A percentile compares a stretch with the other conserved stretches of the same genome.
Conservation (phyloP, 2,888 invertebrate species). For the Elysia crispata region DNA sequence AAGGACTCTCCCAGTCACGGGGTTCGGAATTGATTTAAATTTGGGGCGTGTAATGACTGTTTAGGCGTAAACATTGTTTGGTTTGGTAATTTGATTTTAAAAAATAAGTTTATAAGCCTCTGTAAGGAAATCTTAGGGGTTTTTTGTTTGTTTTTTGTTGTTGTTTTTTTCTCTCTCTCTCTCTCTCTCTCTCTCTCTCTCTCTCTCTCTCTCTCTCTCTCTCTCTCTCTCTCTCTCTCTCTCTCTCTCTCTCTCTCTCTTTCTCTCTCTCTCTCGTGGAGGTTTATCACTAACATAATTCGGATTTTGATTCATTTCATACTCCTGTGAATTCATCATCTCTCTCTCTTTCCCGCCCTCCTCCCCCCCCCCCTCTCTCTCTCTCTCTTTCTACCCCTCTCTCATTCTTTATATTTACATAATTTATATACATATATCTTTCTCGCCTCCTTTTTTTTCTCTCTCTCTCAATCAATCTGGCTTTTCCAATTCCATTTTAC, state of each 20-base stretch:
- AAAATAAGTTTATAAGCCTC: no score
- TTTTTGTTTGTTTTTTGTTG: no score
- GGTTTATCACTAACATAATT: no score
- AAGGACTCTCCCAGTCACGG: no score
- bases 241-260: constrained; percentile 1
- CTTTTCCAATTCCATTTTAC: no score
- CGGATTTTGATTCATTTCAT: no score
- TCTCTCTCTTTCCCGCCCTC: neutral
- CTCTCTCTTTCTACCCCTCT: neutral
- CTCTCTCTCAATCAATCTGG: neutral
- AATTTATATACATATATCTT: neutral
- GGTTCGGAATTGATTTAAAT: no score
- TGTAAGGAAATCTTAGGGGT: no score
- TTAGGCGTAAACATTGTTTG: no score
- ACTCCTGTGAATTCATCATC: no score
- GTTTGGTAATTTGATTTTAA: no score
- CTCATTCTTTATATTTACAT: neutral
- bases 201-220: constrained; percentile 27
- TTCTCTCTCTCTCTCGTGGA: neutral
- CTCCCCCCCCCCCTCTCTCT: neutral
- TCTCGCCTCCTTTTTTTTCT: neutral
- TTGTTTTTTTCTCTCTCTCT: neutral
- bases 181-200: constrained; percentile 21
- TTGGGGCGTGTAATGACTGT: no score
- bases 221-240: constrained; percentile 30